Percentiles rank a stretch among this genome's conserved stretches.
These are phyloP conservation scores for Pterocles burchelli DNA, from an alignment of 2,113 vertebrate species.

Conservation along the genomic window DNA sequence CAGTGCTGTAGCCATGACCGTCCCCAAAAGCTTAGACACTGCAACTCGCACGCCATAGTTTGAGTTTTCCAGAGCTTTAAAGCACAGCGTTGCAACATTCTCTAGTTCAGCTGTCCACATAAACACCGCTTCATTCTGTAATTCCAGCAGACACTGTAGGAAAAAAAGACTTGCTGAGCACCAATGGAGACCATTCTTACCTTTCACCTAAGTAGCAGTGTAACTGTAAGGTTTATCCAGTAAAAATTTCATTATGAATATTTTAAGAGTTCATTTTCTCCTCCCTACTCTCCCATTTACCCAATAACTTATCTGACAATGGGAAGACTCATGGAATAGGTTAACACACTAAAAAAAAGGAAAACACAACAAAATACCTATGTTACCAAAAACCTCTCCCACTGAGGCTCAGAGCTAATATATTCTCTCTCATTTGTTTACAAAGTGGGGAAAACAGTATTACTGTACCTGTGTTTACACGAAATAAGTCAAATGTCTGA, in stretches of 20 bases:
- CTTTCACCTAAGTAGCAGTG: neutral
- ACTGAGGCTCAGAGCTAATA: neutral
- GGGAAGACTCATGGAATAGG: neutral
- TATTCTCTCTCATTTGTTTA: neutral
- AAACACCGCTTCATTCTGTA: constrained; percentile 98
- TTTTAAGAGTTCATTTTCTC: neutral
- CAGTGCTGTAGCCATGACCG: constrained; percentile 95
- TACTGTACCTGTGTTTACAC: neutral
- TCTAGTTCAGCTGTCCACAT: constrained; percentile 99
- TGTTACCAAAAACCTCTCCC: neutral
- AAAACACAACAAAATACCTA: neutral
- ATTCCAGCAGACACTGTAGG: constrained; percentile 90
- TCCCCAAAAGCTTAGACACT: constrained; percentile 94
- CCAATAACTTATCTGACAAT: neutral
- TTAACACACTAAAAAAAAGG: neutral
- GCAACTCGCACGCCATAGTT: constrained; percentile 96
- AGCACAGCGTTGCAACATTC: constrained; percentile 94
- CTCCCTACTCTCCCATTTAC: neutral
- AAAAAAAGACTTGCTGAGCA: neutral
- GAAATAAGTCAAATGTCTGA: neutral
- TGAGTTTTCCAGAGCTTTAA: constrained; percentile 96
- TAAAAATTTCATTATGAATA: neutral
- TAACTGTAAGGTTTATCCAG: neutral
- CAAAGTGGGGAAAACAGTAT: neutral
- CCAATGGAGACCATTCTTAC: neutral